These are phyloP conservation scores for Ectropis grisescens DNA, from an alignment of 1,140 invertebrate genomes.

Conservation along the genomic window DNA sequence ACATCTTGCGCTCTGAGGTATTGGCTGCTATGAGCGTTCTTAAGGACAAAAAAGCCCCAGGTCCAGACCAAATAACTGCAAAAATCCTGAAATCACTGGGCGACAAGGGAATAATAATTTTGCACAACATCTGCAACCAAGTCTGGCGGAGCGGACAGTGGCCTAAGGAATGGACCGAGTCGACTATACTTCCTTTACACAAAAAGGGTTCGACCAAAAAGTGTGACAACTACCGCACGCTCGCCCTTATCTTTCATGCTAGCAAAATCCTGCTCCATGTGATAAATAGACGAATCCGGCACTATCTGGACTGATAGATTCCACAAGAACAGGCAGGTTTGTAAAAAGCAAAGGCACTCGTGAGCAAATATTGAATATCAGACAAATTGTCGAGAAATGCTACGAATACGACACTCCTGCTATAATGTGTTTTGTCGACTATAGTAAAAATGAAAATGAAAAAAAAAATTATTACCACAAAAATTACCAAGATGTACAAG, in stretches of 20 bases:
- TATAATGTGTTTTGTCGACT: conserved; percentile 9
- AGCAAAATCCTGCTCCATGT: conserved; percentile 14
- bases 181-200: background rate
- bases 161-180: background rate
- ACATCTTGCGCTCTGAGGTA: conserved; percentile 6
- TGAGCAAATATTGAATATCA: conserved; percentile 16
- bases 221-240: conserved; percentile 5
- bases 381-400: conserved; percentile 9
- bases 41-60: conserved; percentile 6
- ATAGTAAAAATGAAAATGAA: too few relatives aligned
- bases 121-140: background rate
- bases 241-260: conserved; percentile 10
- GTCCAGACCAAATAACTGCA: conserved; percentile 4
- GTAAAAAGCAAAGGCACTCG: conserved; percentile 14
- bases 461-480: too few relatives aligned
- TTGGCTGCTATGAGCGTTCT: conserved; percentile 1
- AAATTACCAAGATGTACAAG: too few relatives aligned
- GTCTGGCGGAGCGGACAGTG: background rate
- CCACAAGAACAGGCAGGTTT: conserved; percentile 13
- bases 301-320: conserved; percentile 9
- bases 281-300: conserved; percentile 7
- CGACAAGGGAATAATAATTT: background rate
- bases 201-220: background rate
- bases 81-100: conserved; percentile 6
- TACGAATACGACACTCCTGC: conserved; percentile 6